Percentiles rank a stretch among this genome's conserved stretches.
phyloP scores from a whole-genome alignment of 2,113 vertebrate species.

The Nanorana parkeri region DNA sequence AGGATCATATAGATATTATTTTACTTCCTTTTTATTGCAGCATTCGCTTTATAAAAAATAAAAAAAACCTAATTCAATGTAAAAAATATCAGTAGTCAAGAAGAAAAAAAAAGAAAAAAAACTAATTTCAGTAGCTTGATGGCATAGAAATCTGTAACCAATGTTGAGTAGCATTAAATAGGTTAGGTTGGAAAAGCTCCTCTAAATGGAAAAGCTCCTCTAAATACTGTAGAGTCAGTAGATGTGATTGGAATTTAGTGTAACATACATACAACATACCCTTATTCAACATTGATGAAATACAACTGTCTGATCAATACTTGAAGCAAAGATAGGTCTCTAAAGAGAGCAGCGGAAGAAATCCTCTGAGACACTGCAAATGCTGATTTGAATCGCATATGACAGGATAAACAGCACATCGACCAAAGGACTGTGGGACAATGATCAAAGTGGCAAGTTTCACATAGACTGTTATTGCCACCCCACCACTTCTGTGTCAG shows the following conservation, averaged over 20 bases:
- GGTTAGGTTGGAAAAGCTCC: no score
- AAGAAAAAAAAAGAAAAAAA: no score
- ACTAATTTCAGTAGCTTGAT: no score
- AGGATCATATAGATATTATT: no score
- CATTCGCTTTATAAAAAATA: no score
- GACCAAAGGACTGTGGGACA: slow-evolving; percentile 5
- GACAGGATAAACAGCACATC: slow-evolving; percentile 33
- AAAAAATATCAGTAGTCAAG: no score
- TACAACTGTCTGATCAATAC: slow-evolving; percentile 42
- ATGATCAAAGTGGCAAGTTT: slow-evolving; percentile 25
- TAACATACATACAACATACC: slow-evolving; percentile 43
- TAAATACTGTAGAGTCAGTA: not conserved
- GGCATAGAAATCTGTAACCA: no score
- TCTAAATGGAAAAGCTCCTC: not conserved
- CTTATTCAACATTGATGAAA: slow-evolving; percentile 52
- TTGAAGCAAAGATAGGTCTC: slow-evolving; percentile 36
- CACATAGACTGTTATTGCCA: slow-evolving; percentile 11
- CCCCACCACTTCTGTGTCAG: slow-evolving; percentile 8
- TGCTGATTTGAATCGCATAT: slow-evolving; percentile 33
- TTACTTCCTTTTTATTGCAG: no score
- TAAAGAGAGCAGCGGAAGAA: slow-evolving; percentile 33
- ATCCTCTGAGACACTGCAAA: slow-evolving; percentile 29
- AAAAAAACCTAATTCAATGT: no score
- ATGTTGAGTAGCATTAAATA: no score
- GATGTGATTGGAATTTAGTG: slow-evolving; percentile 18